Conservation (phyloP, 1,140 invertebrate genomes). For the Sycobia sp. region DNA sequence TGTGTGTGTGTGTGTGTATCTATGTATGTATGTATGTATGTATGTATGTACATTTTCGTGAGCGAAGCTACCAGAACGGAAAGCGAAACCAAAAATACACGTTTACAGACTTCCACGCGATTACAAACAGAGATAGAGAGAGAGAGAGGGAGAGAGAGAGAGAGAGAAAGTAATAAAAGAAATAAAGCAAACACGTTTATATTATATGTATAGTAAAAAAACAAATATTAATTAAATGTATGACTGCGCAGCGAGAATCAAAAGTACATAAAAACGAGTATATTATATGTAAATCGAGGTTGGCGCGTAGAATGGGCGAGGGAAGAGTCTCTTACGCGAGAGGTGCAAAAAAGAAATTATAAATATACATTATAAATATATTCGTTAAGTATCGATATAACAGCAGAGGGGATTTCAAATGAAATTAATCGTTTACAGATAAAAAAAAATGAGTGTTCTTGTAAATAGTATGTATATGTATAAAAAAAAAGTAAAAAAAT, state of each 20-base stretch:
- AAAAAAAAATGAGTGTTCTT: slow-evolving; percentile 21
- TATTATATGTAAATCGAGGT: too few relatives aligned
- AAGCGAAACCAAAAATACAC: too few relatives aligned
- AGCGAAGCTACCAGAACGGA: too few relatives aligned
- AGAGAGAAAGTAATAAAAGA: too few relatives aligned
- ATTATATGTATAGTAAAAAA: too few relatives aligned
- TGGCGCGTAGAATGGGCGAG: background rate
- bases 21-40: too few relatives aligned
- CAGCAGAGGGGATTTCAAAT: background rate
- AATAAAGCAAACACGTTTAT: too few relatives aligned
- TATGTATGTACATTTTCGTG: too few relatives aligned
- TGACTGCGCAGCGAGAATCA: slow-evolving; percentile 26
- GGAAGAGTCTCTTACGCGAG: slow-evolving; percentile 2
- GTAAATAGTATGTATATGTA: slow-evolving; percentile 31
- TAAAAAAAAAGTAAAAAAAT: too few relatives aligned
- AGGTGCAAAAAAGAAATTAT: background rate
- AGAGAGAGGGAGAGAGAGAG: too few relatives aligned
- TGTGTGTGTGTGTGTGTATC: slow-evolving; percentile 9
- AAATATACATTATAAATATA: slow-evolving; percentile 24
- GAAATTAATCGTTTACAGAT: slow-evolving; percentile 9
- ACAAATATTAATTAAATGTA: slow-evolving; percentile 18
- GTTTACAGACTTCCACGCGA: too few relatives aligned
- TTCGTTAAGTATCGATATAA: slow-evolving; percentile 17
- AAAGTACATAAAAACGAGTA: slow-evolving; percentile 1
- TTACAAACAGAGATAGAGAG: too few relatives aligned